Evolutionary conservation across 2,888 invertebrate genomes (phyloP), one percentile per base, ranked within the genome.

Genomic region (Tinea semifulvella): DNA sequence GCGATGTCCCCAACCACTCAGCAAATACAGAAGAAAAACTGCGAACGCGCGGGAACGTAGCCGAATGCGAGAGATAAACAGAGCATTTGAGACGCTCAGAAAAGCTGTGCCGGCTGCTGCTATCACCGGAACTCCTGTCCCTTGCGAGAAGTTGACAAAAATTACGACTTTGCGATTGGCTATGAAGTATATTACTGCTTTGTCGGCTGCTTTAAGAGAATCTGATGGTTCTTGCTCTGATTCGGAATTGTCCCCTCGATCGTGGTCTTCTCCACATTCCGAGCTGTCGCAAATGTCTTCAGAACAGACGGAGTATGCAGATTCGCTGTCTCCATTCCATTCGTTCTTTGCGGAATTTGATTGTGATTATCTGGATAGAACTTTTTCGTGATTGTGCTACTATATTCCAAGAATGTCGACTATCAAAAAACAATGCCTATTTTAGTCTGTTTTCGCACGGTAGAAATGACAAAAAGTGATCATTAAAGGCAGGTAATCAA

Each of bases 1-100:
- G 59, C 82, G 87, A 54, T 82, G 88, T 61, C 84, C 89, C 18
- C 88, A 89, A 46, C 89, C 90, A 10, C 83, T 95, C 54, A 93
- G 93, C 79, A 95, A 94, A 69, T 95, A 95, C 74, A 82, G 94
- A 18, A 84, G 95, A 55, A 92, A 92, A 81, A 94, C 94, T 1
- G 95, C 95, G 10, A 96, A 95, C 74, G 93, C 94, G 0, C 74
- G 95, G 20, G 95, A 96, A 60, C 71, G 95, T 22, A 89, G 88
- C 52, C 84, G 95, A 46, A 95, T 95, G 94, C 83, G 91, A 42
- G 94, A 94, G 65, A 94, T 96, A 55, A 96, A 96, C 73, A 84
- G 87, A 48, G 95, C 94, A 1, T 96, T 95, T 68, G 94, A 94
- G 62, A 85, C 88, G 1, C 79, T 96, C 6, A 83, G 93, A 17